Conservation (phyloP, 2,888 invertebrate species). For the Cataglyphis livida region DNA sequence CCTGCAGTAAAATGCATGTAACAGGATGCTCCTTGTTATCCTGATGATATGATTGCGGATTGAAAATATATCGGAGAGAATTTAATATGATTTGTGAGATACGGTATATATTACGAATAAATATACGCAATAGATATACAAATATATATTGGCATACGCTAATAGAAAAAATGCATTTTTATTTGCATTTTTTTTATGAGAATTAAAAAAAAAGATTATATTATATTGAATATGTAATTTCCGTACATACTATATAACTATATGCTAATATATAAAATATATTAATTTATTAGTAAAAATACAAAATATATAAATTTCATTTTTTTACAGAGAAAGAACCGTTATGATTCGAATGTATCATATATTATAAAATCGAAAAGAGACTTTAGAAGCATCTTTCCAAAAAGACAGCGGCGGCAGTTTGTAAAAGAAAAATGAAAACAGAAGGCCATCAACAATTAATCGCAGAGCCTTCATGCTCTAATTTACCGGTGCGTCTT, state of each 20-base stretch:
- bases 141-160: too few relatives aligned
- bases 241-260: too few relatives aligned
- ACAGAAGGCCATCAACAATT: constrained; percentile 33
- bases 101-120: neutral
- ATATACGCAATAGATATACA: too few relatives aligned
- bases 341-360: neutral
- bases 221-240: too few relatives aligned
- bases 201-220: too few relatives aligned
- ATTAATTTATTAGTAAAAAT: too few relatives aligned
- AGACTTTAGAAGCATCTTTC: neutral
- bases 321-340: neutral
- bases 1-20: neutral
- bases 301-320: neutral
- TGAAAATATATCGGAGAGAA: constrained; percentile 33
- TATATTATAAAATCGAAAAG: neutral
- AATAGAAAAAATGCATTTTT: too few relatives aligned
- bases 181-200: too few relatives aligned
- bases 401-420: neutral
- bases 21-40: constrained; percentile 21
- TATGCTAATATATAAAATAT: too few relatives aligned
- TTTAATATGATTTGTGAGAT: neutral
- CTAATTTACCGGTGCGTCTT: constrained; percentile 47
- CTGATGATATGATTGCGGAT: neutral
- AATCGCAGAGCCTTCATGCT: constrained; percentile 41
- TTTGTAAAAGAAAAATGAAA: constrained; percentile 9